Base-by-base conservation (phyloP, 2,888 invertebrate genomes). In the Parnassius apollo region DNA sequence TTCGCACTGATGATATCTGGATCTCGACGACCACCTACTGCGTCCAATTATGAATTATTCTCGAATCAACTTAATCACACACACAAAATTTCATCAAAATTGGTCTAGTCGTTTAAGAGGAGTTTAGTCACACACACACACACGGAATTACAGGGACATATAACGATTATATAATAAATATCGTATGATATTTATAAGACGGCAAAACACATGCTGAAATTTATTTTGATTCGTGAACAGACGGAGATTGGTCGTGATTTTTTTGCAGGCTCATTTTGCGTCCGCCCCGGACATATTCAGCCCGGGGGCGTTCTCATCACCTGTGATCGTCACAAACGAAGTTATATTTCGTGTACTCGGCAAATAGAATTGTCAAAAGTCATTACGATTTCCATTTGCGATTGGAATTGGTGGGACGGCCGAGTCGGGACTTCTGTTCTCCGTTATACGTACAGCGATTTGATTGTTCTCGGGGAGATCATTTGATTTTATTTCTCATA, bases 321-420 rank as follows among this genome's bases (percentile, higher is more conserved):
- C 87, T 86, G 86, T 65, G 66, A 65, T 68, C 64, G 69, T 67
- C 67, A 58, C 66, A 81, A 87, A 88, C 73, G 73, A 77, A 82
- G 81, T 89, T 88, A 86, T 66, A 71, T 70, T 72, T 71, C 69
- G 75, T 76, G 74, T 78, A 75, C 76, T 75, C 71, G 65, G 71
- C 76, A 88, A 88, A 88, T 88, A 78, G 81, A 84, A 85, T 86
- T 84, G 85, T 77, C 82, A 69, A 87, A 86, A 86, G 75, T 79
- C 76, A 90, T 90, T 88, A 89, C 86, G 79, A 82, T 91, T 89
- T 85, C 88, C 78, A 89, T 89, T 90, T 87, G 81, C 76, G 73
- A 77, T 72, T 77, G 73, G 82, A 87, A 88, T 91, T 89, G 90
- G 82, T 84, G 82, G 85, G 88, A 75, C 78, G 83, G 71, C 60